Evolutionary conservation across 2,797 vertebrate species (phyloP).

Genomic region (Microhierax caerulescens): DNA sequence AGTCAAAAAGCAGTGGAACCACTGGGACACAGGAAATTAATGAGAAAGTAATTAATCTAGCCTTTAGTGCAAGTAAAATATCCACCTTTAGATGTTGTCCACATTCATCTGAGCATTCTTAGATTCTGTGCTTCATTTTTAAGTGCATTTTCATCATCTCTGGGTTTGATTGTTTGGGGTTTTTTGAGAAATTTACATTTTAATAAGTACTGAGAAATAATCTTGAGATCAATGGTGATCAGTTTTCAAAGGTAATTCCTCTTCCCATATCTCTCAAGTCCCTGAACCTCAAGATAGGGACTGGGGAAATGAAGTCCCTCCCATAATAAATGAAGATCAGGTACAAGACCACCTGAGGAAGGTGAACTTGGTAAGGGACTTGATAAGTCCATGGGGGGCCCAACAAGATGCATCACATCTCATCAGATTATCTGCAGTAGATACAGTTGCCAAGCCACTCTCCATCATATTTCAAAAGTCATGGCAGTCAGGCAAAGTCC

Average conservation of each 20-base stretch:
- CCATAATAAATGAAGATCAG: neutral
- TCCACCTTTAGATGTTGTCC: neutral
- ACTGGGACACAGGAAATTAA: neutral
- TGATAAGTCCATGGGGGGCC: neutral
- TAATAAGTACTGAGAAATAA: neutral
- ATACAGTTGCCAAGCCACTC: neutral
- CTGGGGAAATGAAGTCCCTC: neutral
- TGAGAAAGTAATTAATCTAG: neutral
- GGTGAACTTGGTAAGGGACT: neutral
- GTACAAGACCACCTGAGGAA: neutral
- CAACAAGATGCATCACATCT: neutral
- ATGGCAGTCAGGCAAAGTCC: neutral
- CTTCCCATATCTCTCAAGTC: neutral
- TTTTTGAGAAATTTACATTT: neutral
- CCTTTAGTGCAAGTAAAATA: neutral
- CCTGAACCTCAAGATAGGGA: neutral
- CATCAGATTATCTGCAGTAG: fast-evolving
- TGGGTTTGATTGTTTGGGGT: neutral
- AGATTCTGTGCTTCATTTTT: neutral
- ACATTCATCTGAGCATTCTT: neutral
- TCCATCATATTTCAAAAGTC: neutral
- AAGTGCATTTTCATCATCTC: neutral
- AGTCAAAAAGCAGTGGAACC: neutral
- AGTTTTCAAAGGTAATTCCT: neutral
- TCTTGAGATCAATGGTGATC: neutral